phyloP scores from a whole-genome alignment of 2,797 vertebrate genomes.

The Rhynchonycteris naso region DNA sequence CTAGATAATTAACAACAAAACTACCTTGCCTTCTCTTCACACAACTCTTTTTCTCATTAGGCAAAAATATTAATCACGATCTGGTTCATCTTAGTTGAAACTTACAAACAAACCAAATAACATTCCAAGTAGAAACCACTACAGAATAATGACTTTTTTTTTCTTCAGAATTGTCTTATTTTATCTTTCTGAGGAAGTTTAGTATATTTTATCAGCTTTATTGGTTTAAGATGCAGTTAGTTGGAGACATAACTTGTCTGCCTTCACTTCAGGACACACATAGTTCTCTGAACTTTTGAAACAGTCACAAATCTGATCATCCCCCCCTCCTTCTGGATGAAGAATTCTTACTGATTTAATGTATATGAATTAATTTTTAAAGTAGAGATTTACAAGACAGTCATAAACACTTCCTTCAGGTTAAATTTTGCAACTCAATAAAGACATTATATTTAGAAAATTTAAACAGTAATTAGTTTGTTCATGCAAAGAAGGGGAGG shows the following conservation, averaged over 20 bases:
- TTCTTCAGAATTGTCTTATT: constrained; percentile 12
- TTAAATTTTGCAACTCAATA: not conserved
- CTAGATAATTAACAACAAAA: not conserved
- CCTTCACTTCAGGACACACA: constrained; percentile 20
- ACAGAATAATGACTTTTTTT: not conserved
- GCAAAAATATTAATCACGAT: not conserved
- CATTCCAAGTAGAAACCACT: not conserved
- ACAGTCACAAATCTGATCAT: not conserved
- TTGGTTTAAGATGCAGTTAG: constrained; percentile 55
- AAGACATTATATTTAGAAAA: not conserved
- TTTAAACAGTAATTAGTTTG: not conserved
- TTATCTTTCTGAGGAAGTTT: constrained; percentile 44
- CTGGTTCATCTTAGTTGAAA: not conserved
- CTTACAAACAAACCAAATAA: not conserved
- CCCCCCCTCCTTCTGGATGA: not conserved
- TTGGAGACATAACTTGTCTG: constrained; percentile 44
- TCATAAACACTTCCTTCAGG: not conserved
- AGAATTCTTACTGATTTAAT: not conserved
- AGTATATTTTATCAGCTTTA: constrained; percentile 37
- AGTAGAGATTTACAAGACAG: not conserved
- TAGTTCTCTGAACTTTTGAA: constrained; percentile 22
- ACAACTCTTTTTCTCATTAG: not conserved
- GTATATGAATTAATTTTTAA: not conserved
- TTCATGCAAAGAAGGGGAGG: not conserved
- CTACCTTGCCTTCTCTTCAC: not conserved